Evolutionary conservation across 2,113 vertebrate species (phyloP).

Genomic region (human): GRCh38 chr3:154224001-154224500

Average conservation of each 20-base stretch:
- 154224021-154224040: neutral
- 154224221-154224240: neutral
- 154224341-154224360: constrained; percentile 3
- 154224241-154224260: neutral
- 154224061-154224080: neutral
- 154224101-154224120: neutral
- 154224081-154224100: neutral
- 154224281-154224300: neutral
- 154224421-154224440: neutral
- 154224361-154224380: neutral
- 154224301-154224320: neutral
- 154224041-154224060: neutral
- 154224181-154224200: neutral
- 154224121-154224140: neutral
- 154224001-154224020: neutral
- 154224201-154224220: neutral
- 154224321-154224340: neutral
- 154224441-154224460: neutral
- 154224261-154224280: neutral
- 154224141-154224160: neutral
- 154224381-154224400: neutral
- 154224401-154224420: neutral
- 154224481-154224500: neutral
- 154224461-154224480: neutral
- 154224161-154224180: neutral